Evolutionary conservation across 2,888 invertebrate species (phyloP).

Genomic region (Papilio elwesi): DNA sequence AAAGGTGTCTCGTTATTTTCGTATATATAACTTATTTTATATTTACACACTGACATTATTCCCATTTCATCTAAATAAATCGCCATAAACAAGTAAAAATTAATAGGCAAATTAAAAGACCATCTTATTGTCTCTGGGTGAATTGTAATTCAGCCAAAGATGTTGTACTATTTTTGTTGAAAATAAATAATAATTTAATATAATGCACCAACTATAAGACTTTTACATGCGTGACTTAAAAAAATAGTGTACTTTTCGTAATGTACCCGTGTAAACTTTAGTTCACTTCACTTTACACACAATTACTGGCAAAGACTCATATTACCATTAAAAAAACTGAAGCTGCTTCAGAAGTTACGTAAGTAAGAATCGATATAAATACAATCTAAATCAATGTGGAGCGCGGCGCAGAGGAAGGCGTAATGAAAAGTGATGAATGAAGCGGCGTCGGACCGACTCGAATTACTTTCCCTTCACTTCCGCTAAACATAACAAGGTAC

Average conservation of each 20-base stretch:
- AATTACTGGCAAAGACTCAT: not conserved
- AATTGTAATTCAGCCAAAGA: too few species aligned
- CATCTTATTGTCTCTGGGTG: too few species aligned
- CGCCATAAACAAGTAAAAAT: too few species aligned
- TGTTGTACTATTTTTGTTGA: too few species aligned
- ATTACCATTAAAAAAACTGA: not conserved
- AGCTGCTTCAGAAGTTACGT: not conserved
- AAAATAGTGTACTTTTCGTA: too few species aligned
- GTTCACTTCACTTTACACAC: too few species aligned
- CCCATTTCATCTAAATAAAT: too few species aligned
- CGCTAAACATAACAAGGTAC: constrained; percentile 21
- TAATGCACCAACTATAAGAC: too few species aligned
- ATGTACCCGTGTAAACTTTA: too few species aligned
- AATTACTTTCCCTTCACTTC: constrained; percentile 37
- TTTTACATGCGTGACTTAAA: too few species aligned
- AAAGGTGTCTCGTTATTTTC: not conserved
- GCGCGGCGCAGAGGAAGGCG: constrained; percentile 11
- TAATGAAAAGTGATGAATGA: constrained; percentile 39
- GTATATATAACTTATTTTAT: not conserved
- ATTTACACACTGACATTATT: not conserved
- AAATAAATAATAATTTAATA: too few species aligned
- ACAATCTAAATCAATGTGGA: constrained; percentile 14
- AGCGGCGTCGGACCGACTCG: constrained; percentile 26
- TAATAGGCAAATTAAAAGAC: too few species aligned
- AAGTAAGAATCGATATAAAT: not conserved